Evolutionary conservation across 2,797 vertebrate species (phyloP).

Genomic region (Takifugu rubripes): DNA sequence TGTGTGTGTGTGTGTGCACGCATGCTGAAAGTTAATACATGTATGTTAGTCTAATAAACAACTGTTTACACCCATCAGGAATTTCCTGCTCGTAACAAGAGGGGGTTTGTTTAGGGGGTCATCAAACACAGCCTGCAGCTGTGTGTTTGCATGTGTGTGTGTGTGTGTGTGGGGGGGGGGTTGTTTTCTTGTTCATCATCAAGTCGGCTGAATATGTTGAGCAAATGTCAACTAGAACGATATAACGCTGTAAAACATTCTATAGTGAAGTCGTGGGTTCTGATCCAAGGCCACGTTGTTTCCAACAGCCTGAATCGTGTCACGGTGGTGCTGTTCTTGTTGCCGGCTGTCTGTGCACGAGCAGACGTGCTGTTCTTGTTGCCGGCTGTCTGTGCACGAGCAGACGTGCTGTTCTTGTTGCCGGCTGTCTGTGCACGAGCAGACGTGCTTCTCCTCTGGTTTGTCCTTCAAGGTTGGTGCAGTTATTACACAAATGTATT

Average conservation of each 20-base stretch:
- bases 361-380: background rate
- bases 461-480: background rate
- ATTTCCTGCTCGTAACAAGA: conserved; percentile 39
- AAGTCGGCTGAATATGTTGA: too few species aligned
- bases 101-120: conserved; percentile 16
- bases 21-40: conserved; percentile 11
- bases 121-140: conserved; percentile 15
- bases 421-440: too few species aligned
- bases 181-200: too few species aligned
- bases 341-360: background rate
- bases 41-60: conserved; percentile 35
- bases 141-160: conserved; percentile 6
- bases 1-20: conserved; percentile 11
- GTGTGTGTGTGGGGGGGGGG: background rate
- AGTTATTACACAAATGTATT: background rate
- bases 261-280: background rate
- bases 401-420: too few species aligned
- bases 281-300: conserved; percentile 1
- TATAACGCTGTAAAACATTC: too few species aligned
- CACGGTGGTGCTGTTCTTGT: background rate
- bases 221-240: too few species aligned
- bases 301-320: background rate
- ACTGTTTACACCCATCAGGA: conserved; percentile 41
- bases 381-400: background rate
- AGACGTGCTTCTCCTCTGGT: background rate